Evolutionary conservation across 2,888 invertebrate genomes (phyloP).

Genomic region (Leptothorax acervorum): DNA sequence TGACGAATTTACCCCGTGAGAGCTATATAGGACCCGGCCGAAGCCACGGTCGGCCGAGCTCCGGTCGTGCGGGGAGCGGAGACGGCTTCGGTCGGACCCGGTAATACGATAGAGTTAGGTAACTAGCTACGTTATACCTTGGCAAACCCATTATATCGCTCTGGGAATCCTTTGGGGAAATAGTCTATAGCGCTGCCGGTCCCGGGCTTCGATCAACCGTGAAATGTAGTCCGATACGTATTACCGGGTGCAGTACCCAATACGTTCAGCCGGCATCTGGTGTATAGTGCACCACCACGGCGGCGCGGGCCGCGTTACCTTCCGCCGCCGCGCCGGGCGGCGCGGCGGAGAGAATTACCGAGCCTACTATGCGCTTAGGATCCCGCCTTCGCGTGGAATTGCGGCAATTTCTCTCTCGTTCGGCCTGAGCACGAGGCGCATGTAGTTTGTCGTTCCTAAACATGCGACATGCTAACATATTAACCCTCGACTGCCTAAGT

Average conservation of each 20-base stretch:
- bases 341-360: slow-evolving; percentile 28
- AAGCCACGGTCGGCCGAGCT: slow-evolving; percentile 44
- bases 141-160: slow-evolving; percentile 81
- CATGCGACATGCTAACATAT: slow-evolving; percentile 43
- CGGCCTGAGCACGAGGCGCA: neutral
- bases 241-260: slow-evolving; percentile 69
- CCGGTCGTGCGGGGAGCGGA: slow-evolving; percentile 10
- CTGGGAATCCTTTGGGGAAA: slow-evolving; percentile 84
- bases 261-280: slow-evolving; percentile 30
- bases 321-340: neutral
- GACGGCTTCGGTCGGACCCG: slow-evolving; percentile 49
- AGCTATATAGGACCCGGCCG: slow-evolving; percentile 17
- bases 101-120: slow-evolving; percentile 79
- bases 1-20: slow-evolving; percentile 75
- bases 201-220: slow-evolving; percentile 83
- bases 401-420: slow-evolving; percentile 41
- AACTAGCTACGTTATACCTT: slow-evolving; percentile 77
- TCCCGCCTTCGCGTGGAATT: slow-evolving; percentile 33
- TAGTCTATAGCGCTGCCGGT: slow-evolving; percentile 78
- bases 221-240: slow-evolving; percentile 84
- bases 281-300: neutral
- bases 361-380: slow-evolving; percentile 40
- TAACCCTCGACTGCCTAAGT: slow-evolving; percentile 13
- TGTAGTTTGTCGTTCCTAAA: slow-evolving; percentile 36
- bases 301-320: slow-evolving; percentile 22